These are phyloP conservation scores for Andrena chrysosceles DNA, from an alignment of 2,888 invertebrate genomes.

Conservation along the genomic window DNA sequence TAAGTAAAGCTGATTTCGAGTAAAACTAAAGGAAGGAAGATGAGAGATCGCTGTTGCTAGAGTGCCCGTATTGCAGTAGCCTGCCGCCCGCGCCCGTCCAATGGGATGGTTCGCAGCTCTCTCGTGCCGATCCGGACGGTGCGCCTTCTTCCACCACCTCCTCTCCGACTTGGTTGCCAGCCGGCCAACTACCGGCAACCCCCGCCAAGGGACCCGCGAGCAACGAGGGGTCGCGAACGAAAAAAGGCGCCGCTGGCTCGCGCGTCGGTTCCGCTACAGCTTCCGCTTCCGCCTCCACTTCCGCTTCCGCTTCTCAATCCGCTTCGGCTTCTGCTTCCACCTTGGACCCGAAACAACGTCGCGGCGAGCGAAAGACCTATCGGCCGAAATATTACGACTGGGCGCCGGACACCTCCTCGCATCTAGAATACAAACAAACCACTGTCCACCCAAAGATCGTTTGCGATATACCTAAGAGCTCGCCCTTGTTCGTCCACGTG, in stretches of 20 bases:
- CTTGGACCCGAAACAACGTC: constrained; percentile 81
- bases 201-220: constrained; percentile 16
- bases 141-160: constrained; percentile 87
- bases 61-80: constrained; percentile 66
- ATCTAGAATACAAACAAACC: constrained; percentile 81
- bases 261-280: not conserved
- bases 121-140: constrained; percentile 91
- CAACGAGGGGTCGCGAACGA: constrained; percentile 71
- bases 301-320: too few relatives aligned
- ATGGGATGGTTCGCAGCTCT: constrained; percentile 83
- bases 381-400: constrained; percentile 81
- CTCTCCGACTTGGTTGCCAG: constrained; percentile 85
- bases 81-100: constrained; percentile 70
- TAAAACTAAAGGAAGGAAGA: not conserved
- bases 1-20: constrained; percentile 48
- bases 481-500: constrained; percentile 77
- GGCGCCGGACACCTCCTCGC: constrained; percentile 76
- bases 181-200: constrained; percentile 60
- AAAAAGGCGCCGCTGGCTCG: constrained; percentile 73
- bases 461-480: constrained; percentile 87
- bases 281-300: too few relatives aligned
- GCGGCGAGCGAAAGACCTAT: constrained; percentile 86
- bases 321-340: constrained; percentile 2
- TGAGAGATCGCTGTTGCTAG: not conserved
- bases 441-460: constrained; percentile 87